Conservation (phyloP, 2,797 vertebrate species). For the Brachyalestes nurse region DNA sequence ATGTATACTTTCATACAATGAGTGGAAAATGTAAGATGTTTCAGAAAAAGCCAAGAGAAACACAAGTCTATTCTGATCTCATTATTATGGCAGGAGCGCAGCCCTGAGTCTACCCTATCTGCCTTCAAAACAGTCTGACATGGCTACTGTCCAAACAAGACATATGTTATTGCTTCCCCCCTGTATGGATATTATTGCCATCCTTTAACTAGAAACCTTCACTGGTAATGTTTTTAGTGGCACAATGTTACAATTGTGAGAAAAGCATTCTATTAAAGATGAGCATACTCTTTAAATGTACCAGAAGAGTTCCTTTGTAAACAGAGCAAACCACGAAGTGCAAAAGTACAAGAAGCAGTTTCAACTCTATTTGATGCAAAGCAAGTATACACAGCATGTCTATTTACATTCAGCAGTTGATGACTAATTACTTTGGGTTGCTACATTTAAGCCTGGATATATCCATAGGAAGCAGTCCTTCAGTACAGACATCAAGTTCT, state of each 20-base stretch:
- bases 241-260: constrained; percentile 85
- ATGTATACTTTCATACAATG: constrained; percentile 5
- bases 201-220: constrained; percentile 86
- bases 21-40: no score
- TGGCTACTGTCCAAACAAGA: constrained; percentile 83
- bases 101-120: constrained; percentile 85
- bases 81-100: constrained; percentile 89
- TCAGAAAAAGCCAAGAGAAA: constrained; percentile 72
- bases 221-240: constrained; percentile 87
- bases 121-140: constrained; percentile 88
- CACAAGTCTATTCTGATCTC: constrained; percentile 91
- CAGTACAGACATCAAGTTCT: constrained; percentile 86
- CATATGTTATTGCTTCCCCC: constrained; percentile 88
- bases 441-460: not conserved
- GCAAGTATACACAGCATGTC: not conserved
- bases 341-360: constrained; percentile 66
- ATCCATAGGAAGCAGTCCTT: constrained; percentile 67
- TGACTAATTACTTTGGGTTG: not conserved
- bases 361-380: not conserved
- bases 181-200: constrained; percentile 88
- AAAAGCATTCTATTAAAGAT: constrained; percentile 87
- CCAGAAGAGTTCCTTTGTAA: not conserved
- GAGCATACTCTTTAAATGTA: constrained; percentile 83
- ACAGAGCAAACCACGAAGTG: constrained; percentile 83
- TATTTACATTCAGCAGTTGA: not conserved